Conservation (phyloP, 2,797 vertebrate species). For the Gymnopithys bicolor region DNA sequence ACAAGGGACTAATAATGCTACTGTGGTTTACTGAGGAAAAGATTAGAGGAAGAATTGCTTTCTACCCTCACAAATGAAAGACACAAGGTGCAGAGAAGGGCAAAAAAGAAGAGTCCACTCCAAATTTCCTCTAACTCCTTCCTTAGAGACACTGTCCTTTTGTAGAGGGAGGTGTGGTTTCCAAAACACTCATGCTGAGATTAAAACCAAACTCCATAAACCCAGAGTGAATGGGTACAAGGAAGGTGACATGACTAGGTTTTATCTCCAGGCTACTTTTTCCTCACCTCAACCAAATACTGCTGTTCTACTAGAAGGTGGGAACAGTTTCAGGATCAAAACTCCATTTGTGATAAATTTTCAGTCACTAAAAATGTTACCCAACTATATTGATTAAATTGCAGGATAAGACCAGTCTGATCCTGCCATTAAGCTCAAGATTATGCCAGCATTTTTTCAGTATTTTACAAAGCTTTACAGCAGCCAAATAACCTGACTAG, state of each 20-base stretch:
- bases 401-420: not conserved
- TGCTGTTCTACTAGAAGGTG: not conserved
- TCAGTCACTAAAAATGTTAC: not conserved
- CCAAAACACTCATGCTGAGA: not conserved
- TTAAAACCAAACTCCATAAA: not conserved
- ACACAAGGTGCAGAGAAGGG: not conserved
- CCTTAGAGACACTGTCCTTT: not conserved
- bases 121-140: not conserved
- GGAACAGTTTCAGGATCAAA: constrained; percentile 2
- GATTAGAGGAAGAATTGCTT: not conserved
- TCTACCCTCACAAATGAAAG: not conserved
- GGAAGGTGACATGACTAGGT: not conserved
- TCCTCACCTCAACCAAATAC: not conserved
- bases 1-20: not conserved
- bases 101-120: not conserved
- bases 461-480: not conserved
- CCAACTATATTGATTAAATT: not conserved
- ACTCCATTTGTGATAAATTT: not conserved
- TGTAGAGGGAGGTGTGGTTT: not conserved
- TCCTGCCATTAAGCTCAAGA: not conserved
- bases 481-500: not conserved
- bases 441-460: not conserved
- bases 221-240: not conserved
- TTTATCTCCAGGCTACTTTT: not conserved
- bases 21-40: not conserved